Percentiles rank a stretch among this genome's conserved stretches.
Evolutionary conservation across 2,888 invertebrate genomes (phyloP).

Genomic region (Empis livida): DNA sequence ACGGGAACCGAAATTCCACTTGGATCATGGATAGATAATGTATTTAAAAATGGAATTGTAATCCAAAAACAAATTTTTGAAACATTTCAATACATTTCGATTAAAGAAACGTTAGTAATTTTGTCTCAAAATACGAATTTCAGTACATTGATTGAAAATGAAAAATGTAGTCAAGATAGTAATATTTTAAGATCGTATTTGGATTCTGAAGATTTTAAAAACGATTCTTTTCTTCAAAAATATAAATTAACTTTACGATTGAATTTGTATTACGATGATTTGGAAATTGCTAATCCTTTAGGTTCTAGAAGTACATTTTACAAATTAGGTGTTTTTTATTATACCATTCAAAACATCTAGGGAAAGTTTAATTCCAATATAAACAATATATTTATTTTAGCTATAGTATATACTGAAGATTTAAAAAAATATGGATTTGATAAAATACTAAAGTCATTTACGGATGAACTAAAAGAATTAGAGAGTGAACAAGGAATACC

Average conservation of each 20-base stretch:
- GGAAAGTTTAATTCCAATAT: too few species aligned
- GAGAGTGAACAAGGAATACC: too few species aligned
- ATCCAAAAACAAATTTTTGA: neutral
- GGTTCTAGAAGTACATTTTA: slow-evolving; percentile 7
- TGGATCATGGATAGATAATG: neutral
- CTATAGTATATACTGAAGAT: too few species aligned
- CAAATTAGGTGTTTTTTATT: slow-evolving; percentile 6
- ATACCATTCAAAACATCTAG: slow-evolving; percentile 7
- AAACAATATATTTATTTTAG: too few species aligned
- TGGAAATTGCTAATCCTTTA: slow-evolving; percentile 5
- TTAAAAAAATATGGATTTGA: too few species aligned
- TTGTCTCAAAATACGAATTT: neutral
- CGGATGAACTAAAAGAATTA: too few species aligned
- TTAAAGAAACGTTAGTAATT: neutral
- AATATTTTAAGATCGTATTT: neutral
- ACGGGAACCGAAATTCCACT: neutral
- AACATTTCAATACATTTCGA: slow-evolving; percentile 4
- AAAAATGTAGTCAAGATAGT: neutral
- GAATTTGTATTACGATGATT: slow-evolving; percentile 7
- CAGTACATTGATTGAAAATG: neutral
- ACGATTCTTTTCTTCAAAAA: neutral
- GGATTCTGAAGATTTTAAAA: neutral
- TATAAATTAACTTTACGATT: neutral
- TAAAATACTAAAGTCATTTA: too few species aligned
- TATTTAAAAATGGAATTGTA: neutral